Evolutionary conservation across 2,888 invertebrate genomes (phyloP).

Genomic region (Torymus auratus): DNA sequence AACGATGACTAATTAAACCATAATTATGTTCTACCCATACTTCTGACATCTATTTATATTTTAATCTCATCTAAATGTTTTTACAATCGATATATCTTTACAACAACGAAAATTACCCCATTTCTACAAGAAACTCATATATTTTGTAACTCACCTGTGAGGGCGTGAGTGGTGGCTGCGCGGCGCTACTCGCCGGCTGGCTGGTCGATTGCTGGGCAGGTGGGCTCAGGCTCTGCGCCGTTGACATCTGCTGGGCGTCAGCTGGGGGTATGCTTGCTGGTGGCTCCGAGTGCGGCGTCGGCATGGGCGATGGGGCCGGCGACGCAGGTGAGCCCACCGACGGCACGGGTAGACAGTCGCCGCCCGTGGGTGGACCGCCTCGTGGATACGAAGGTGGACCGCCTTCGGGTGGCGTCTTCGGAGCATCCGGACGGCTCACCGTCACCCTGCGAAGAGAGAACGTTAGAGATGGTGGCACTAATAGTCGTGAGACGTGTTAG

Average conservation of each 20-base stretch:
- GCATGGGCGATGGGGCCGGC: conserved; percentile 83
- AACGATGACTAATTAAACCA: no score
- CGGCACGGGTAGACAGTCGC: conserved; percentile 73
- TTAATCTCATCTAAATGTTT: not conserved
- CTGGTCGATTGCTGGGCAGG: conserved; percentile 75
- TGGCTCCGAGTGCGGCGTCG: conserved; percentile 84
- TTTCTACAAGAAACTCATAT: no score
- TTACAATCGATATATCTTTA: not conserved
- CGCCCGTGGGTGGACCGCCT: conserved; percentile 78
- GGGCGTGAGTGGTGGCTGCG: conserved; percentile 54
- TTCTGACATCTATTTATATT: no score
- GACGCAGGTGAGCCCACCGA: conserved; percentile 79
- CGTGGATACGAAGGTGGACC: conserved; percentile 82
- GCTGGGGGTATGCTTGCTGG: conserved; percentile 76
- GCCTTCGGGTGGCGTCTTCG: conserved; percentile 80
- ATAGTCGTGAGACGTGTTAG: no score
- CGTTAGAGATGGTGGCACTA: no score
- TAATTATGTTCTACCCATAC: no score
- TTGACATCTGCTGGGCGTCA: conserved; percentile 20
- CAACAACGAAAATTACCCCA: no score
- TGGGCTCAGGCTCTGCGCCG: conserved; percentile 78
- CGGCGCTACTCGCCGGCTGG: conserved; percentile 38
- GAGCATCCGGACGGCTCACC: conserved; percentile 64
- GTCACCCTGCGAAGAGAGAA: conserved; percentile 29
- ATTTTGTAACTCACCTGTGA: conserved; percentile 36